Percentiles rank a stretch among this genome's conserved stretches.
These are phyloP conservation scores for Peucedramus taeniatus DNA, from an alignment of 2,113 vertebrate species.

Conservation along the genomic window DNA sequence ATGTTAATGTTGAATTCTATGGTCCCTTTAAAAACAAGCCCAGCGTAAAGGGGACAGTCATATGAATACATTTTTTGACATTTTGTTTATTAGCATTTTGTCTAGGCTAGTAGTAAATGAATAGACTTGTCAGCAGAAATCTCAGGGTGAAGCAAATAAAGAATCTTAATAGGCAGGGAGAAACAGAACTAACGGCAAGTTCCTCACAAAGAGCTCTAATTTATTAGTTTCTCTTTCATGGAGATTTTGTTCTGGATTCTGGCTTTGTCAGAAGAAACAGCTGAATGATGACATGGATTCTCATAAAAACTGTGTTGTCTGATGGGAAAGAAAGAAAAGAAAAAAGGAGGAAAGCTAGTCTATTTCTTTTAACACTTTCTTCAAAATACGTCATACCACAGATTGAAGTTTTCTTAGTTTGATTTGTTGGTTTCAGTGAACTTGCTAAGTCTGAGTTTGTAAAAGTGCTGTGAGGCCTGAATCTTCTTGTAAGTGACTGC, in stretches of 20 bases:
- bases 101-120: conserved; percentile 72
- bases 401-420: background rate
- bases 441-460: background rate
- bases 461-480: background rate
- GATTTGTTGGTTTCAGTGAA: background rate
- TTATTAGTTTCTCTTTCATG: conserved; percentile 71
- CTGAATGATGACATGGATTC: conserved; percentile 61
- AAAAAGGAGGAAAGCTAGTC: background rate
- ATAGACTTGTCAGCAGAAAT: conserved; percentile 78
- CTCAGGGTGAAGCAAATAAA: conserved; percentile 77
- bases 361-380: background rate
- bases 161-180: conserved; percentile 72
- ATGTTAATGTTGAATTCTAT: conserved; percentile 48
- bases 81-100: conserved; percentile 79
- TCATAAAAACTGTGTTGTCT: conserved; percentile 5
- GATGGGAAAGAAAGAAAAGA: background rate
- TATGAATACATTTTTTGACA: conserved; percentile 72
- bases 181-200: conserved; percentile 70
- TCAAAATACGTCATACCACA: background rate
- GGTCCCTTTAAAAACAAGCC: conserved; percentile 27
- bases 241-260: conserved; percentile 70
- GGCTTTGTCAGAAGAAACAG: conserved; percentile 73
- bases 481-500: background rate
- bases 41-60: conserved; percentile 31
- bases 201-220: conserved; percentile 74